These are phyloP conservation scores for Sebastes melanostomus DNA, from an alignment of 2,797 vertebrate species.

Conservation along the genomic window DNA sequence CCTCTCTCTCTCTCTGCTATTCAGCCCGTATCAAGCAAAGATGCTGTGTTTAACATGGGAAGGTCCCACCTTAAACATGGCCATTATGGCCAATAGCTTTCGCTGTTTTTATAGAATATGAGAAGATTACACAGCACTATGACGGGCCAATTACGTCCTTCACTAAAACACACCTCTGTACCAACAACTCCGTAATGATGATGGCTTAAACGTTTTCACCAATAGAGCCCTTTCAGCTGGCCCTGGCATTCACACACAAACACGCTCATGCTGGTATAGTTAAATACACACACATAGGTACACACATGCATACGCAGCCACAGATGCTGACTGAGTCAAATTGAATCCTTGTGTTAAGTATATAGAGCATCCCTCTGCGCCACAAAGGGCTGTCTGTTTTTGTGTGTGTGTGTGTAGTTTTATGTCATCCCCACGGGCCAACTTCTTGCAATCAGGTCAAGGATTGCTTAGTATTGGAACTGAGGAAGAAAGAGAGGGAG, in stretches of 20 bases:
- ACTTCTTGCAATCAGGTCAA: constrained; percentile 84
- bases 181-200: constrained; percentile 86
- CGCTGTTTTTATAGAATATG: constrained; percentile 79
- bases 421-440: constrained; percentile 31
- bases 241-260: constrained; percentile 58
- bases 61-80: constrained; percentile 70
- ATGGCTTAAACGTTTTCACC: constrained; percentile 90
- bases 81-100: constrained; percentile 72
- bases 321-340: constrained; percentile 78
- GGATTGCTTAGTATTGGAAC: constrained; percentile 73
- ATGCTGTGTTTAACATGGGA: constrained; percentile 76
- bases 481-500: constrained; percentile 28
- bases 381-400: constrained; percentile 84
- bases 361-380: constrained; percentile 73
- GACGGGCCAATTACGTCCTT: constrained; percentile 88
- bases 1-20: constrained; percentile 8
- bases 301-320: constrained; percentile 15
- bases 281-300: constrained; percentile 41
- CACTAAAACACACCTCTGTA: constrained; percentile 89
- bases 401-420: constrained; percentile 37
- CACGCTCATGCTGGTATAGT: constrained; percentile 38
- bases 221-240: constrained; percentile 81
- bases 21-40: constrained; percentile 25
- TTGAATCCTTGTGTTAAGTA: constrained; percentile 85
- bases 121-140: constrained; percentile 82